Evolutionary conservation across 2,888 invertebrate genomes (phyloP).

Genomic region (Therioaphis trifolii): DNA sequence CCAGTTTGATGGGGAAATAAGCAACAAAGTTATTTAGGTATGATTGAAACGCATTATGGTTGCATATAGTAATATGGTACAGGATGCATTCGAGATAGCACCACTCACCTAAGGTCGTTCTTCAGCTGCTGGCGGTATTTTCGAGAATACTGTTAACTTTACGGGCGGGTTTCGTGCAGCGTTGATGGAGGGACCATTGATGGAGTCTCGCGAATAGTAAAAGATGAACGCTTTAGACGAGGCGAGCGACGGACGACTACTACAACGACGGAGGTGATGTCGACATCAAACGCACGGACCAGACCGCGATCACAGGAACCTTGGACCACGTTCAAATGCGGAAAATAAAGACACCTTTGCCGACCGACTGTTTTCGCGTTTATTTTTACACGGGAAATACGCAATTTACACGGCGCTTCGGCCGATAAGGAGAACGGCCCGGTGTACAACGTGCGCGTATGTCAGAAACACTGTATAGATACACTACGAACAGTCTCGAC

Average conservation of each 20-base stretch:
- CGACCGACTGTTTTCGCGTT: not conserved
- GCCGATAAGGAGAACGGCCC: no score
- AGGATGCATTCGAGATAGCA: not conserved
- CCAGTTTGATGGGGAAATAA: no score
- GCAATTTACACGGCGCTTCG: not conserved
- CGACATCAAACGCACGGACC: no score
- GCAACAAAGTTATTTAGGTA: no score
- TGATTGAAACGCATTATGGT: no score
- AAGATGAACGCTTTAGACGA: not conserved
- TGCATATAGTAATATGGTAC: no score
- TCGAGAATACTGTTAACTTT: no score
- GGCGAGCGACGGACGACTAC: not conserved
- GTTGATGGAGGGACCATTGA: constrained; percentile 20
- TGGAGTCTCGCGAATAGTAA: not conserved
- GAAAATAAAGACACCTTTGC: constrained; percentile 25
- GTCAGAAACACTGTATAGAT: no score
- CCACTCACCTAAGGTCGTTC: constrained; percentile 1
- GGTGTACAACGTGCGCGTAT: not conserved
- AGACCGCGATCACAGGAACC: no score
- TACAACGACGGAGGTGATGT: not conserved
- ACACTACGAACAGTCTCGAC: no score
- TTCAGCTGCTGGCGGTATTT: not conserved
- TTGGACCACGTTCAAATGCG: not conserved
- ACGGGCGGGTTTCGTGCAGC: no score
- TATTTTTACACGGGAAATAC: constrained; percentile 60